Conservation (phyloP, 2,888 invertebrate species). For the Megastigmus dorsalis region DNA sequence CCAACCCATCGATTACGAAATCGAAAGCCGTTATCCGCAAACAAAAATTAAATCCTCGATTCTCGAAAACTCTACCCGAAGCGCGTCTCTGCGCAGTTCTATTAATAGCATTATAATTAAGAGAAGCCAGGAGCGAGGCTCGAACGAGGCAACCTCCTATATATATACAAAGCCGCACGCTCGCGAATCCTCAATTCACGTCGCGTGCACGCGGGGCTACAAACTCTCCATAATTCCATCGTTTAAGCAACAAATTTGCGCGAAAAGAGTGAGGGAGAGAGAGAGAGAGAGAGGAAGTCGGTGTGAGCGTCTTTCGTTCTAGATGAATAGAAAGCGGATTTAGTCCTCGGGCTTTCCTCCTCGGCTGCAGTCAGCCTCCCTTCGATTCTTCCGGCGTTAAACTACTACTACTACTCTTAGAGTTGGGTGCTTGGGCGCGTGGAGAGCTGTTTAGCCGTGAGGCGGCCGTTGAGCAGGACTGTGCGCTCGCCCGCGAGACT, state of each 20-base stretch:
- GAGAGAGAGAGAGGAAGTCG: too few relatives aligned
- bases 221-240: constrained; percentile 56
- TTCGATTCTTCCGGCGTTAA: constrained; percentile 54
- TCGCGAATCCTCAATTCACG: constrained; percentile 39
- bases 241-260: constrained; percentile 56
- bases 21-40: background rate
- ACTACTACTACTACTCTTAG: too few relatives aligned
- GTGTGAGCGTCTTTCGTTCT: constrained; percentile 10
- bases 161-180: background rate
- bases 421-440: constrained; percentile 57
- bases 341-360: constrained; percentile 29
- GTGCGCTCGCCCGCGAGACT: constrained; percentile 66
- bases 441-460: constrained; percentile 70
- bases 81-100: background rate
- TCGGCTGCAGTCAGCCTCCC: constrained; percentile 52
- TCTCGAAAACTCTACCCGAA: background rate
- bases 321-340: constrained; percentile 48
- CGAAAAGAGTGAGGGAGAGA: too few relatives aligned
- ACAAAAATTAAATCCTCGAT: background rate
- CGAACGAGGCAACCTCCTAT: background rate
- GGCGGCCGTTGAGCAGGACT: constrained; percentile 68
- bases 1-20: too few relatives aligned
- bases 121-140: background rate
- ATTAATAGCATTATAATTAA: constrained; percentile 45
- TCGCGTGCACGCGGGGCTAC: constrained; percentile 37